Conservation (phyloP, 2,797 vertebrate species). For the Myotis vivesi region DNA sequence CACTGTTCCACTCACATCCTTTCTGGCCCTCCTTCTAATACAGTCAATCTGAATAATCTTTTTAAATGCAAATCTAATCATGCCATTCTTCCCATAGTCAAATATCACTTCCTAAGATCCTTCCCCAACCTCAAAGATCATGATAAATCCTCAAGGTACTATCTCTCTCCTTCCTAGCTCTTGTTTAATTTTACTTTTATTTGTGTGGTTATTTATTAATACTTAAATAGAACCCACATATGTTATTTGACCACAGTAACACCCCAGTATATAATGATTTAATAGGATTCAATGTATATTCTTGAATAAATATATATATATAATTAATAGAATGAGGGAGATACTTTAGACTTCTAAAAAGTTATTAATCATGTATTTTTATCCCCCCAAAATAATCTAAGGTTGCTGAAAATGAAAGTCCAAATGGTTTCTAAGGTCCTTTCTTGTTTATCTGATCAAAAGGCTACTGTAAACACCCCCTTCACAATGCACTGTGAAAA, state of each 20-base stretch:
- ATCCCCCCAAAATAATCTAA: not conserved
- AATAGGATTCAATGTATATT: not conserved
- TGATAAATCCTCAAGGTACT: not conserved
- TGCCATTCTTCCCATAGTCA: not conserved
- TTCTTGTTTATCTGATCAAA: conserved; percentile 19
- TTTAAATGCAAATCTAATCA: not conserved
- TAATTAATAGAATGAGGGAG: conserved; percentile 2
- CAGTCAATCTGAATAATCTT: not conserved
- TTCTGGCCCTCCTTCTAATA: not conserved
- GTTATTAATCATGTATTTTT: not conserved
- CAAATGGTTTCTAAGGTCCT: not conserved
- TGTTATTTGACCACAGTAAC: not conserved
- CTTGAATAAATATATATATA: not conserved
- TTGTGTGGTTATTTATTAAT: not conserved
- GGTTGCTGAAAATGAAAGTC: not conserved
- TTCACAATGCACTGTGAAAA: not conserved
- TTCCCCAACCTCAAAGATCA: not conserved
- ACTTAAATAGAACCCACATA: not conserved
- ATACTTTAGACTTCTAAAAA: conserved; percentile 3
- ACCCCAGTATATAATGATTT: not conserved
- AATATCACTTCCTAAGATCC: not conserved
- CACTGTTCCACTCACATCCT: not conserved
- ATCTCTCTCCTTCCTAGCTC: not conserved
- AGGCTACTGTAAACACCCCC: not conserved
- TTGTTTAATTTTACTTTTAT: not conserved